phyloP scores from a whole-genome alignment of 2,797 vertebrate species.

The Lithobates sylvaticus region DNA sequence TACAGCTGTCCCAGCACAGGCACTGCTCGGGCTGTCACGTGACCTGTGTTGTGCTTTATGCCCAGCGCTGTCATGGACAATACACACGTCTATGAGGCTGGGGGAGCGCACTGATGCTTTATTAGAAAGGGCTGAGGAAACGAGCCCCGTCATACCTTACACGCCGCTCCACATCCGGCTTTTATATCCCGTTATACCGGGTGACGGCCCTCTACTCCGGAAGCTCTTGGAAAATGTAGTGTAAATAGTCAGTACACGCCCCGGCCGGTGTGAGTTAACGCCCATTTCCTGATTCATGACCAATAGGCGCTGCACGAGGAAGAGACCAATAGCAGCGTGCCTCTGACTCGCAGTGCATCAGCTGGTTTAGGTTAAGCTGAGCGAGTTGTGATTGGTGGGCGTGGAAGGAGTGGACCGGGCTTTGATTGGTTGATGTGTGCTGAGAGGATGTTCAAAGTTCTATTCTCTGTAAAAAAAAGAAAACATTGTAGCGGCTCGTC shows the following conservation, averaged over 20 bases:
- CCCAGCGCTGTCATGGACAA: neutral
- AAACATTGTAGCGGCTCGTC: too few species aligned
- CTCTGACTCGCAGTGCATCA: neutral
- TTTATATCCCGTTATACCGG: neutral
- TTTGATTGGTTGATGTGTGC: neutral
- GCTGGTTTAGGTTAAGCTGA: neutral
- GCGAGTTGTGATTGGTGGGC: neutral
- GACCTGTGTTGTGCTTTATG: neutral
- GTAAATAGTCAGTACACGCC: neutral
- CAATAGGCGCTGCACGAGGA: neutral
- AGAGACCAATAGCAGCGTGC: neutral
- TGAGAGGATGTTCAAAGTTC: neutral
- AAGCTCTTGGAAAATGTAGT: neutral
- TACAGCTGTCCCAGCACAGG: neutral
- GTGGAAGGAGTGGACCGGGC: neutral
- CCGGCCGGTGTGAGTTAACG: neutral
- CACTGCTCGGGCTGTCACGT: neutral
- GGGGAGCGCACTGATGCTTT: neutral
- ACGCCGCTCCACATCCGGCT: neutral
- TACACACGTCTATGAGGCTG: neutral
- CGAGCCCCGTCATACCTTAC: neutral
- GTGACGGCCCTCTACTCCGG: neutral
- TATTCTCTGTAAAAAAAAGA: neutral
- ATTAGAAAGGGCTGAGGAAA: too few species aligned
- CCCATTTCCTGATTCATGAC: slow-evolving; percentile 16